Evolutionary conservation across 2,888 invertebrate species (phyloP).

Genomic region (Dicycla oo): DNA sequence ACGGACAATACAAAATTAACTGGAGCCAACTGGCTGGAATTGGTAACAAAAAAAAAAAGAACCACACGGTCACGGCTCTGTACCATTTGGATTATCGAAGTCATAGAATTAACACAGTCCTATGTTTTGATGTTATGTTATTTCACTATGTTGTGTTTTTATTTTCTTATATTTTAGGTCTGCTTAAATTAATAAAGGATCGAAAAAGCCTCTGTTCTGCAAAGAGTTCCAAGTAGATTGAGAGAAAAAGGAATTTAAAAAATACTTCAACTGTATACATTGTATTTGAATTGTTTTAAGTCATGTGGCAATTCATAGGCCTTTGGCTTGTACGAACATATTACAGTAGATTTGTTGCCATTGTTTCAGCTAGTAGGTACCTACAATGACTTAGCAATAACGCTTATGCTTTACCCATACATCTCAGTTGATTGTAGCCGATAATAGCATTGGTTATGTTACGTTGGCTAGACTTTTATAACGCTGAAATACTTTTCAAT

Average conservation of each 20-base stretch:
- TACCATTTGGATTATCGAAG: constrained; percentile 13
- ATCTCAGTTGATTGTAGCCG: background rate
- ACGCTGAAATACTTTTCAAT: constrained; percentile 5
- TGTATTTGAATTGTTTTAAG: constrained; percentile 1
- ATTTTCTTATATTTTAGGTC: too few relatives aligned
- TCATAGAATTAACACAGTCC: background rate
- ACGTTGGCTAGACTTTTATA: background rate
- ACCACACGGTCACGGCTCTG: constrained; percentile 8
- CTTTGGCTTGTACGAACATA: background rate
- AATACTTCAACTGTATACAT: background rate
- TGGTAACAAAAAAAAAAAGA: constrained; percentile 12
- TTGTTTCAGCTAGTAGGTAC: constrained; percentile 23
- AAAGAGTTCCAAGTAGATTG: background rate
- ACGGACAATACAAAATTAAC: constrained; percentile 23
- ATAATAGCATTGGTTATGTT: background rate
- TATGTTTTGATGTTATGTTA: background rate
- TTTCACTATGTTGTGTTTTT: background rate
- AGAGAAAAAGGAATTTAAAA: background rate
- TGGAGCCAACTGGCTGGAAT: constrained; percentile 38
- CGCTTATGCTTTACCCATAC: background rate
- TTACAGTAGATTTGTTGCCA: background rate
- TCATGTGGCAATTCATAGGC: background rate
- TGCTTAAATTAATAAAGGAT: background rate
- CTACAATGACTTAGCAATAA: background rate
- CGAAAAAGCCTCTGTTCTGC: too few relatives aligned